phyloP scores from a whole-genome alignment of 2,888 invertebrate genomes.

The Drosophila prolongata region DNA sequence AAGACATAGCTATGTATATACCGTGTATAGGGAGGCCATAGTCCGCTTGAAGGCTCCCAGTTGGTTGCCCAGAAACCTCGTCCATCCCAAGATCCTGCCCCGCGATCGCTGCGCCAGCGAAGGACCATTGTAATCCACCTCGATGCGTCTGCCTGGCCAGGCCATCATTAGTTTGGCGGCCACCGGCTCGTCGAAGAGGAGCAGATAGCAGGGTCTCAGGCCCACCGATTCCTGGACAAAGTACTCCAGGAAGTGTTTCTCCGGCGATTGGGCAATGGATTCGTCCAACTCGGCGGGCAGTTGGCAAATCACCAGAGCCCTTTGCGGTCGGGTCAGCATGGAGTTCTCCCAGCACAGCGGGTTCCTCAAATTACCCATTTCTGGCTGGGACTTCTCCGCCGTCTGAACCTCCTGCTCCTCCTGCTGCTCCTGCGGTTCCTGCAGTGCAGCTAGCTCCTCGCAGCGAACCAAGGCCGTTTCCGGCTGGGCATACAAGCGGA shows the following conservation, averaged over 20 bases:
- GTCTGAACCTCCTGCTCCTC: not conserved
- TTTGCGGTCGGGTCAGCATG: slow-evolving; percentile 4
- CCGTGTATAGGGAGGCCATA: not conserved
- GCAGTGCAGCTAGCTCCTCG: not conserved
- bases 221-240: slow-evolving; percentile 6
- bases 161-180: slow-evolving; percentile 1
- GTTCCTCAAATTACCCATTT: not conserved
- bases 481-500: slow-evolving; percentile 21
- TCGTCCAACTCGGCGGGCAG: slow-evolving; percentile 11
- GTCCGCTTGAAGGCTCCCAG: not conserved
- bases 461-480: slow-evolving; percentile 27
- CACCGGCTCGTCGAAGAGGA: slow-evolving; percentile 15
- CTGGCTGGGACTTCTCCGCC: not conserved
- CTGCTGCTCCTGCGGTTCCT: not conserved
- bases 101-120: slow-evolving; percentile 10
- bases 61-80: not conserved
- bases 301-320: slow-evolving; percentile 36
- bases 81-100: not conserved
- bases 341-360: slow-evolving; percentile 32
- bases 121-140: not conserved
- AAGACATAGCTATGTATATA: not conserved
- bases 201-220: slow-evolving; percentile 18
- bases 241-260: slow-evolving; percentile 17
- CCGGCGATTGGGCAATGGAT: not conserved
- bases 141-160: slow-evolving; percentile 13